phyloP scores from a whole-genome alignment of 2,797 vertebrate species.

The Enteromius fasciolatus region DNA sequence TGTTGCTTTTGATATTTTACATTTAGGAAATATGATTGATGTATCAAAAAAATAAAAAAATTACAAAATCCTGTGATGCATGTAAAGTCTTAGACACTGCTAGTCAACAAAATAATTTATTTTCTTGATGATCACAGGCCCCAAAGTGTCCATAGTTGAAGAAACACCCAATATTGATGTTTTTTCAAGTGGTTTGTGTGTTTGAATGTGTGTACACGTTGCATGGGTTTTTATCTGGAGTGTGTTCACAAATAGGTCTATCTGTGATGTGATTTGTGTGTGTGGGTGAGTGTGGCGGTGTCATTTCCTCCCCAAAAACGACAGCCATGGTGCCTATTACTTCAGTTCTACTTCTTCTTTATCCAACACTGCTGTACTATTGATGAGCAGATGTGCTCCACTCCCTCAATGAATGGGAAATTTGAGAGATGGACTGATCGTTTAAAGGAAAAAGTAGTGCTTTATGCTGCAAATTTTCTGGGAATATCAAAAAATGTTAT shows the following conservation, averaged over 20 bases:
- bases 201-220: background rate
- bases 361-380: background rate
- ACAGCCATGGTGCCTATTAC: background rate
- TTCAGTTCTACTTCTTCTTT: background rate
- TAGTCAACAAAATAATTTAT: background rate
- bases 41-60: background rate
- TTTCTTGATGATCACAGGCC: background rate
- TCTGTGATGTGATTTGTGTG: background rate
- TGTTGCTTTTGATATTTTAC: background rate
- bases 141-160: background rate
- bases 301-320: background rate
- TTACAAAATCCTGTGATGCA: background rate
- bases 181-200: background rate
- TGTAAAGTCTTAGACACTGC: background rate
- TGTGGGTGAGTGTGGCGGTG: background rate
- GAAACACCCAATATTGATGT: background rate
- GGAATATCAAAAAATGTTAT: slow-evolving; percentile 49
- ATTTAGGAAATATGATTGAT: background rate
- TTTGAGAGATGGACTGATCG: slow-evolving; percentile 31
- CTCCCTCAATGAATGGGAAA: slow-evolving; percentile 31
- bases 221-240: background rate
- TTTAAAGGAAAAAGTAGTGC: slow-evolving; percentile 41
- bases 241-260: slow-evolving; percentile 4
- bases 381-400: slow-evolving; percentile 14
- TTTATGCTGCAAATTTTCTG: slow-evolving; percentile 38